Evolutionary conservation across 2,888 invertebrate species (phyloP), one percentile per base, ranked within the genome.

Genomic region (Tenthredo notha): DNA sequence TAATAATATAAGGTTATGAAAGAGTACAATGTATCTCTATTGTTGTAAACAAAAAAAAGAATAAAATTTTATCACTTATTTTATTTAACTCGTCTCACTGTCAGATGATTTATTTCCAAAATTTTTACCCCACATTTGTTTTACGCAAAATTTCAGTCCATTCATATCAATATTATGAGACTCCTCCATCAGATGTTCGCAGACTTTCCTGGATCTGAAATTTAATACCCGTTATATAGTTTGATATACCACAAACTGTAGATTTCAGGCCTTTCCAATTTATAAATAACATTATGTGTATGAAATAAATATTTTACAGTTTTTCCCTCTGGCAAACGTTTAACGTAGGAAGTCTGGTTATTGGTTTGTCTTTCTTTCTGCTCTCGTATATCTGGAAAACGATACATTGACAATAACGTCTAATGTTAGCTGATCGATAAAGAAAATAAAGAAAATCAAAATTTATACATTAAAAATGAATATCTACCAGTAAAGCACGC

Each of bases 401-500:
- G 18, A 47, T 40, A 25, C 15, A 21, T 29, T 25, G 25, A 61
- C 21, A 25, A 54, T 37, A 67, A 25, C 18, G 10, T 33, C 15
- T 33, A 25, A 15, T 33, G 33, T 33, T 67, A 3, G 6, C 67
- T 15, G 33, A 61, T 61, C 10, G 12, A 29, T 10, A 61, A 10
- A 9, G n/a, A 25, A 10, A 33, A 67, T 10, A 7, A 33, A 29
- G 5, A 29, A 33, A 33, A 33, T 12, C 10, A 47, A 74, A 37
- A 40, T 67, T 67, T 43, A 29, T 29, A 40, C 18, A 83, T 33
- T 1, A 85, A 92, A 91, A 61, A 21, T 0, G 2, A 80, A 40
- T 25, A 80, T 21, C 90, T 86, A 96, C 94, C 84, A 93, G 90
- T 18, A 89, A 87, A 0, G 96, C 96, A 75, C 97, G 93, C 2